Evolutionary conservation across 2,797 vertebrate genomes (phyloP), one percentile per base, ranked within the genome.

Genomic region (Schizopygopsis pylzovi): DNA sequence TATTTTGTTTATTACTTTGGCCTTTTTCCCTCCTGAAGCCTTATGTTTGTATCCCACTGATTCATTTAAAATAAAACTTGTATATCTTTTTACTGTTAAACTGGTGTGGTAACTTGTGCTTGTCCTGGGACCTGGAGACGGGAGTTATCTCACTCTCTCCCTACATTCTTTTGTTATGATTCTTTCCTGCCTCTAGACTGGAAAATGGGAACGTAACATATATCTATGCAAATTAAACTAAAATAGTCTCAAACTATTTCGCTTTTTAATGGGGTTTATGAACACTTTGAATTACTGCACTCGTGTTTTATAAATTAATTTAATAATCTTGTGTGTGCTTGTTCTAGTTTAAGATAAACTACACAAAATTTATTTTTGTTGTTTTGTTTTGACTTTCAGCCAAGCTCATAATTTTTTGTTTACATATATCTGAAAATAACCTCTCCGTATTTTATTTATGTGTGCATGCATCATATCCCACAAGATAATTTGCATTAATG

Each of bases 401-500:
- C 1, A 45, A 0, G 1, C 47, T 75, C 6, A 49, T 28, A 11
- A 0, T 18, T 73, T 4, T 49, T 10, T 7, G 0, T 49, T 49
- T 49, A 33, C 45, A 49, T 25, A 16, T 20, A 28, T 49, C 4
- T 10, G 4, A 33, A 49, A 49, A 49, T 2, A 25, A 10, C 43
- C 25, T 39, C 1, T 18, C 3, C 1, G 0, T 49, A 10, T 49
- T 49, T 49, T 28, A 72, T 49, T 45, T 73, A 49, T 25, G 37
- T 11, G 33, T 39, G 8, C 8, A 22, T 22, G 7, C 7, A 28
- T 73, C 45, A 18, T 5, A 33, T 73, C 45, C 8, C 71, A 49
- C 15, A 75, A 75, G 4, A 75, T 49, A 5, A 75, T 75, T 75
- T 73, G 71, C 45, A 49, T 75, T 45, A 16, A 45, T 72, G 45